phyloP scores from a whole-genome alignment of 2,888 invertebrate genomes.

The Ochropacha duplaris region DNA sequence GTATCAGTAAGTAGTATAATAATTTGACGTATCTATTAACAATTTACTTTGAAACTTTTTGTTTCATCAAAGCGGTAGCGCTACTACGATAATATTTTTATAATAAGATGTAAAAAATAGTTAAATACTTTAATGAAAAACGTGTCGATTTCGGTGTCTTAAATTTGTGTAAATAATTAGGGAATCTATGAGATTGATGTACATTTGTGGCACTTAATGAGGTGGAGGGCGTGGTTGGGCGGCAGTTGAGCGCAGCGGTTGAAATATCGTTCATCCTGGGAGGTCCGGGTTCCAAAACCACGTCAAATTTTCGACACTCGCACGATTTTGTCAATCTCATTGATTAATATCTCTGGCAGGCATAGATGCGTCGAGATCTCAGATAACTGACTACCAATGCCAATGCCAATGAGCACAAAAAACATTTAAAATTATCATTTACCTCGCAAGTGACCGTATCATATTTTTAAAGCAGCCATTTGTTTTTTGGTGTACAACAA shows the following conservation, averaged over 20 bases:
- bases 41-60: background rate
- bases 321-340: conserved; percentile 77
- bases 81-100: too few relatives aligned
- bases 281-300: conserved; percentile 65
- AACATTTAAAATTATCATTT: conserved; percentile 30
- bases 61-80: too few relatives aligned
- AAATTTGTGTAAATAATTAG: conserved; percentile 33
- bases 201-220: conserved; percentile 77
- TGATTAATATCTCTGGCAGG: conserved; percentile 71
- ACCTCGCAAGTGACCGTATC: conserved; percentile 28
- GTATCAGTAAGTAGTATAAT: conserved; percentile 39
- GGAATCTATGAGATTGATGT: conserved; percentile 67
- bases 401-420: conserved; percentile 35
- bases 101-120: too few relatives aligned
- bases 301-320: conserved; percentile 78
- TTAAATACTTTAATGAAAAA: conserved; percentile 16
- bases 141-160: conserved; percentile 14
- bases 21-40: conserved; percentile 14
- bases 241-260: conserved; percentile 55
- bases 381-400: conserved; percentile 53
- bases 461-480: conserved; percentile 17
- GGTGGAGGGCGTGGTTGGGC: conserved; percentile 68
- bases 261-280: conserved; percentile 79
- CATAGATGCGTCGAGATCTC: conserved; percentile 53
- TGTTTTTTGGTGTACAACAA: conserved; percentile 9